Base-by-base conservation (phyloP, 2,888 invertebrate species). In the Hirtodrosophila trivittata region DNA sequence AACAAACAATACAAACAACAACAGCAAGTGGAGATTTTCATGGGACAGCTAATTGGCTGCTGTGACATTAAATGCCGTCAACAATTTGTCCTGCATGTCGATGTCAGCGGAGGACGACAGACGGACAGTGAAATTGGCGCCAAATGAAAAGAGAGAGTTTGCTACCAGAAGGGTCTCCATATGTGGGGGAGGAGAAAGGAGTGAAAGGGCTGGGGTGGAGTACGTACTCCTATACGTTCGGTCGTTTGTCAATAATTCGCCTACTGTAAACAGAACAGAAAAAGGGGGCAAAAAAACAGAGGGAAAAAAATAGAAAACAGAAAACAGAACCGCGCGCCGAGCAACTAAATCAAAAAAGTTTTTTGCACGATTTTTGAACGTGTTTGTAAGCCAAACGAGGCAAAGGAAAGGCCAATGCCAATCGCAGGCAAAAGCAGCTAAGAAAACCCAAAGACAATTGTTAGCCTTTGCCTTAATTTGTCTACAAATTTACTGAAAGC, bases 1-100 rank as follows among this genome's bases (percentile, higher is more conserved):
- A 13, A 26, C 25, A 37, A 39, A 14, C 14, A 39, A 32, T 18
- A 10, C 18, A 8, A 18, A 10, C 26, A 28, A 49, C 52, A 28
- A 49, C 52, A 57, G 51, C 54, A 69, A 75, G 75, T 70, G 84
- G 81, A 83, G 83, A 81, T 85, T 85, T 85, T 83, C 80, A 75
- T 71, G 82, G 75, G 77, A 75, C 88, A 87, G 71, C 88, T 86
- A 88, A 86, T 83, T 83, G 82, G 82, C 87, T 87, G 84, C 82
- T 87, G 86, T 83, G 82, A 83, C 82, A 86, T 83, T 83, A 87
- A 83, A 86, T 83, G 80, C 80, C 78, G 87, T 75, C 86, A 76
- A 82, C 88, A 84, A 87, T 85, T 86, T 84, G 84, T 87, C 85
- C 85, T 77, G 75, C 87, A 80, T 83, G 82, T 83, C 82, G 87